Evolutionary conservation across 2,888 invertebrate genomes (phyloP).

Genomic region (Zaprionus bogoriensis): DNA sequence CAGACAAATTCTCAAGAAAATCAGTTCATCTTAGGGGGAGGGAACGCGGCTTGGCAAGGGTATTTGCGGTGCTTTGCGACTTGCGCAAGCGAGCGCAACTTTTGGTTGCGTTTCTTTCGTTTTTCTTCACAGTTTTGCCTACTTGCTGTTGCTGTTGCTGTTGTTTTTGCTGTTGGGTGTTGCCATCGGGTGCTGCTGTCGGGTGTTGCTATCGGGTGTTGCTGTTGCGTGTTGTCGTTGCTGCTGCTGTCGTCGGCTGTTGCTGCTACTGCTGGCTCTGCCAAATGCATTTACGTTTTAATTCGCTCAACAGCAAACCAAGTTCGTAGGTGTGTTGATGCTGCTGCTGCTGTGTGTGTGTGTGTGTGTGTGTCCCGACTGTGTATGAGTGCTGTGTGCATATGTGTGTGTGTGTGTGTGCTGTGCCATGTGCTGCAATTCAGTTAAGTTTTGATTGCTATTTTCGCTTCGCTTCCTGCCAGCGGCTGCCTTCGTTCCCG

Average conservation of each 20-base stretch:
- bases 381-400: neutral
- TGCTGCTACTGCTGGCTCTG: slow-evolving; percentile 29
- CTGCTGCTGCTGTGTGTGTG: neutral
- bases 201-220: slow-evolving; percentile 5
- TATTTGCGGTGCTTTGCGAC: slow-evolving; percentile 9
- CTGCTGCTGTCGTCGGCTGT: no score
- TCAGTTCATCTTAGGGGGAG: no score
- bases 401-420: slow-evolving; percentile 8
- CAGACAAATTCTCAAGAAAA: no score
- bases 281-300: slow-evolving; percentile 73
- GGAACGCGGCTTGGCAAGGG: slow-evolving; percentile 1
- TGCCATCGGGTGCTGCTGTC: slow-evolving; percentile 11
- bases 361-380: slow-evolving; percentile 5
- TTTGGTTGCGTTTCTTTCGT: neutral
- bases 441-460: slow-evolving; percentile 78
- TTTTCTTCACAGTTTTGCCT: slow-evolving; percentile 3
- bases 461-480: slow-evolving; percentile 75
- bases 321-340: slow-evolving; percentile 16
- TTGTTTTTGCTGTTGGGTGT: slow-evolving; percentile 1
- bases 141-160: slow-evolving; percentile 12
- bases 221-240: slow-evolving; percentile 3
- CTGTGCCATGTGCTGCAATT: slow-evolving; percentile 67
- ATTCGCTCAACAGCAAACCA: slow-evolving; percentile 59
- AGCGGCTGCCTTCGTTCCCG: slow-evolving; percentile 18
- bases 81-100: neutral